Conservation (phyloP, 2,888 invertebrate genomes). For the Branchipolynoe longqiensis region DNA sequence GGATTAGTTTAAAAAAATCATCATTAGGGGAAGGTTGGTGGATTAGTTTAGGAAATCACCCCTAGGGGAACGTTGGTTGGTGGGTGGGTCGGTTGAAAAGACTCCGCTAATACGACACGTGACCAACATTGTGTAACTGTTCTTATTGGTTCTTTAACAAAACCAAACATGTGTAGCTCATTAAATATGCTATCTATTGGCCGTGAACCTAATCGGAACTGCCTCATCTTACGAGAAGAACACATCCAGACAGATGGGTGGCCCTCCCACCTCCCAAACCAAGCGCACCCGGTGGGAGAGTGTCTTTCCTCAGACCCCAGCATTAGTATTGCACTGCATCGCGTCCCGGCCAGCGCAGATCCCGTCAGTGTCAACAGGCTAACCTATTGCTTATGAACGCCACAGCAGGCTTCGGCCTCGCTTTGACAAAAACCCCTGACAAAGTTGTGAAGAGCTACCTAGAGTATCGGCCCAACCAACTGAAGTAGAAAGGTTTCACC, state of each 20-base stretch:
- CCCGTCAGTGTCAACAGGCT: background rate
- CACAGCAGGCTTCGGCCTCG: background rate
- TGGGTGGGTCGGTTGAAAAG: too few relatives aligned
- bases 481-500: background rate
- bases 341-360: background rate
- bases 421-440: background rate
- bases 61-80: too few relatives aligned
- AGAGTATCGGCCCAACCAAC: background rate
- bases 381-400: background rate
- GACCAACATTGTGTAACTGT: too few relatives aligned
- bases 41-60: too few relatives aligned
- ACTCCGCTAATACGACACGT: too few relatives aligned
- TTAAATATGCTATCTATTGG: too few relatives aligned
- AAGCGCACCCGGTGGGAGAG: background rate
- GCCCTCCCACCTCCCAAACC: background rate
- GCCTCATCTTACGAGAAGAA: background rate
- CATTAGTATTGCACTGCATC: background rate
- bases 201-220: too few relatives aligned
- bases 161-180: too few relatives aligned
- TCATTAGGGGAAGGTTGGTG: too few relatives aligned
- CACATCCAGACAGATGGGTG: background rate
- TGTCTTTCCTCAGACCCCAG: constrained; percentile 22
- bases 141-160: too few relatives aligned
- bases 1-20: too few relatives aligned
- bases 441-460: constrained; percentile 40